phyloP scores from a whole-genome alignment of 2,888 invertebrate species.

The Sarcophaga subvicina region DNA sequence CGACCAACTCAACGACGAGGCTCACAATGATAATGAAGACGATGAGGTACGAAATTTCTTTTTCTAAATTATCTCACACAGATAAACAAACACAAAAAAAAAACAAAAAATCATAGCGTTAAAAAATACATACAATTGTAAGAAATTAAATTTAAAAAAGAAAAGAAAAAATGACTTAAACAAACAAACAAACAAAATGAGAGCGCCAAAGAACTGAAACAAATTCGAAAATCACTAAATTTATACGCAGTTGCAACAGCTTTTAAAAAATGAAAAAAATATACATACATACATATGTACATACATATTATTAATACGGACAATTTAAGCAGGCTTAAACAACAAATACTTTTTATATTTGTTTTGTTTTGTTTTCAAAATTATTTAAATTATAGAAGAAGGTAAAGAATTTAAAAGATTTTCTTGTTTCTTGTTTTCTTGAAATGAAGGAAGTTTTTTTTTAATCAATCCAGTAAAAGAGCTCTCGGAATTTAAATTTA shows the following conservation, averaged over 20 bases:
- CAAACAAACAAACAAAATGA: constrained; percentile 24
- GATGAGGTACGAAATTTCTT: constrained; percentile 78
- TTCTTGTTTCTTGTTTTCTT: too few species aligned
- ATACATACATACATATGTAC: neutral
- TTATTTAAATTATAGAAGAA: too few species aligned
- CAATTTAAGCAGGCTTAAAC: too few species aligned
- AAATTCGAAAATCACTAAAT: neutral
- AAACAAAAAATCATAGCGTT: neutral
- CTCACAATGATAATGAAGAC: constrained; percentile 71
- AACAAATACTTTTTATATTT: too few species aligned
- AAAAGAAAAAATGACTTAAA: neutral
- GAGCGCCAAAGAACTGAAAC: constrained; percentile 53
- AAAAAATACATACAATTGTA: neutral
- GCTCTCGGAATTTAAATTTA: too few species aligned
- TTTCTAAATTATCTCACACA: constrained; percentile 72
- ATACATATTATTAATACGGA: neutral
- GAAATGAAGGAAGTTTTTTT: too few species aligned
- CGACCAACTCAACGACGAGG: constrained; percentile 60
- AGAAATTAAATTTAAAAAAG: too few species aligned
- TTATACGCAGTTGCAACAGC: constrained; percentile 5
- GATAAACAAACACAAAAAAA: neutral
- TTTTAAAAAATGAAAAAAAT: neutral
- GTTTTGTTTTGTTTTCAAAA: too few species aligned
- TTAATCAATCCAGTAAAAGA: too few species aligned
- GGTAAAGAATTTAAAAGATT: too few species aligned